Base-by-base conservation (phyloP, 2,888 invertebrate species). In the Eustalomyia histrio region DNA sequence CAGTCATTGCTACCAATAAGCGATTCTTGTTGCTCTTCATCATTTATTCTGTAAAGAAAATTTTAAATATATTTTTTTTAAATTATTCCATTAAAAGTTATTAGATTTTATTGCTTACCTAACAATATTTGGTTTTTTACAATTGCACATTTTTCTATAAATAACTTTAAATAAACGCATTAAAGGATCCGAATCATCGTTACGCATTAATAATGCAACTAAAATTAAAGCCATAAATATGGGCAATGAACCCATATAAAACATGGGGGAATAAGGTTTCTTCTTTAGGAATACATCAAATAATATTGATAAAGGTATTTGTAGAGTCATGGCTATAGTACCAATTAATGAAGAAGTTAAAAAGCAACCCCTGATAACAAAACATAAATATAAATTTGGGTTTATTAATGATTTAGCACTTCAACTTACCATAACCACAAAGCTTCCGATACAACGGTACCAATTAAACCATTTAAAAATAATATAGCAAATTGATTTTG, bases 341-440 rank as follows among this genome's bases (percentile, higher is more conserved):
- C 97, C 98, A 85, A 97, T 95, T 61, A 97, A 92, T 0, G 97
- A 95, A 14, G 98, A 98, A 17, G 99, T 99, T 85, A 99, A 92
- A 86, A 98, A 97, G 86, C 97, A 96, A 64, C 97, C 99, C 97
- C 97, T 97, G 43, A 35, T 72, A n/a, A 57, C 18, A 68, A 72
- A 64, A 50, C 58, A 55, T 6, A 50, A 53, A 52, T 24, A 33
- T 16, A 35, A 73, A 43, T 18, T 61, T 14, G 7, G 14, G 21
- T 39, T 18, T 9, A 5, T 10, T 39, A 17, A 21, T 60, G 10
- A 5, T 21, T n/a, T 14, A 33, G 7, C 1, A 29, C 5, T 29
- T 12, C 52, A 58, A 89, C 92, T 91, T 91, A 97, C 96, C 97
- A 97, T 57, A 98, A 92, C 98, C 98, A 98, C 60, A 98, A 91